Evolutionary conservation across 35 echinoderm and acorn worm genomes (phyloP), one percentile per base, ranked within the genome.

Genomic region (Eucidaris tribuloides): DNA sequence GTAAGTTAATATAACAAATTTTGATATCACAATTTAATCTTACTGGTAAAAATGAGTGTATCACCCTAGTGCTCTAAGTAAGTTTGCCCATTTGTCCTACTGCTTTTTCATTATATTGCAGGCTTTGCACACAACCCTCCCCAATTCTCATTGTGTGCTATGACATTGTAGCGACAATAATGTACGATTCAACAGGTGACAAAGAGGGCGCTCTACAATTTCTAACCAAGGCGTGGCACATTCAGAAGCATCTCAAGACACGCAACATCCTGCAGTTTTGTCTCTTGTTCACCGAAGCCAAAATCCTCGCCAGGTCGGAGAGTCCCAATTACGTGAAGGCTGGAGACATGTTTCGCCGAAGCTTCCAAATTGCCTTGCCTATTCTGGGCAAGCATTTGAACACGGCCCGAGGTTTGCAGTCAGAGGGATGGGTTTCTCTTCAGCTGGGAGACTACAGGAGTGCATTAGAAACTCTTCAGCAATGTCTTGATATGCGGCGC

Each of bases 401-500:
- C 36, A 74, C 68, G 9, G 68, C 68, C 11, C 68, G 68, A 7
- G 20, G 35, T 44, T 36, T 74, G 37, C 68, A 74, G 41, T 74
- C 68, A 3, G 68, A 74, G n/a, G 68, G 68, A 13, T 74, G 68
- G 68, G 68, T n/a, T 0, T 33, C 68, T 6, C 41, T 74, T 33
- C 68, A 32, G 68, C 33, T 44, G 1, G 68, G 68, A 5, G 68
- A 74, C 44, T 44, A 7, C 34, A 22, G 24, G 9, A n/a, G 20
- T 3, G 68, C 68, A 1, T 41, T 74, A 40, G 68, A 74, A 1
- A 25, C 68, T 22, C 68, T 74, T 7, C 68, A 41, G 68, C 33
- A 20, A n/a, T 74, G 68, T n/a, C 68, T 74, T 1, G 68, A 74
- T 33, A 74, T 74, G 68, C 68, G 68, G 37, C 35, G 44, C 35